Evolutionary conservation across 1,140 invertebrate genomes (phyloP), one percentile per base, ranked within the genome.

Genomic region (Diabrotica undecimpunctata): DNA sequence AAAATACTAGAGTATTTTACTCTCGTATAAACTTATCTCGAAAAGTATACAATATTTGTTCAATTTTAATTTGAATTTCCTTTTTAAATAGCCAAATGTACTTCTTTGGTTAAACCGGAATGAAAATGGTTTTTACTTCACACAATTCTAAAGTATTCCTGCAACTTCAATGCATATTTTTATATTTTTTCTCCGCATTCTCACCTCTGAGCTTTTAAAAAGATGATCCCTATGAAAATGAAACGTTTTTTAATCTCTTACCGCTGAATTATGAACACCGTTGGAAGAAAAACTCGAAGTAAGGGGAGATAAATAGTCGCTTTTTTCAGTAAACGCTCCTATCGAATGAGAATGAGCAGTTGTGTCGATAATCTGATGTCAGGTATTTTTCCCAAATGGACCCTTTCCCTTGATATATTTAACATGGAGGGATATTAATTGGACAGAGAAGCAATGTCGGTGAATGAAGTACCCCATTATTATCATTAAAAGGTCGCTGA

Each of bases 331-430:
- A 46, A 46, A 46, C 41, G 41, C n/a, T 46, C 4, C 41, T 6
- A 46, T 46, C 41, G 41, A 46, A 46, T 46, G 41, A 46, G 41
- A 46, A 46, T 46, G 41, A 46, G 41, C 41, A 46, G 41, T 46
- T 46, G 41, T 46, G 41, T 46, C 41, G n/a, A 46, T 46, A 46
- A 46, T 46, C 8, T 46, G 41, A 46, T 46, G 41, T n/a, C 41
- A 46, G 41, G n/a, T 46, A 46, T 46, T 46, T 46, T 46, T 46
- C 41, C n/a, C 41, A n/a, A 46, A 46, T 46, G n/a, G 41, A 46
- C 41, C 41, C 41, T 46, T 46, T 46, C 8, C 6, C n/a, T 46
- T 46, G 41, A 46, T 46, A 46, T 46, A 46, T 46, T 46, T 6
- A 46, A 46, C 41, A 6, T 46, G n/a, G 41, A 46, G 8, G n/a